phyloP scores from a whole-genome alignment of 2,797 vertebrate species.

The Acrossocheilus fasciatus region DNA sequence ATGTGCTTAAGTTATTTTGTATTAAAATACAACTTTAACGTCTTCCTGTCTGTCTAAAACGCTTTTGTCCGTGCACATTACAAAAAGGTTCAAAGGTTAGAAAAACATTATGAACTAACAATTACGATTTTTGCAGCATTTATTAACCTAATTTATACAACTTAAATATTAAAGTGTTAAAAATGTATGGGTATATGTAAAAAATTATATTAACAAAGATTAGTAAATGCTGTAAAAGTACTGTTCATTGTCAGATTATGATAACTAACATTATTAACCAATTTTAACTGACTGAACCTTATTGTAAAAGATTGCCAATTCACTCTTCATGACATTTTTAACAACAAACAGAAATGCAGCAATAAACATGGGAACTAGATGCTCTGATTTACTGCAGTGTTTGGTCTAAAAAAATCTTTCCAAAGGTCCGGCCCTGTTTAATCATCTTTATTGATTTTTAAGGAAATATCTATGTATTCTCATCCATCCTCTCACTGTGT shows the following conservation, averaged over 20 bases:
- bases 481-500: neutral
- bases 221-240: slow-evolving; percentile 6
- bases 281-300: neutral
- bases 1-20: slow-evolving; percentile 39
- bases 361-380: neutral
- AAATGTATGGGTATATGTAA: neutral
- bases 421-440: neutral
- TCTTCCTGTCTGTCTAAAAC: neutral
- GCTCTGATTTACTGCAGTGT: slow-evolving; percentile 20
- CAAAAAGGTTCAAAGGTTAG: slow-evolving; percentile 3
- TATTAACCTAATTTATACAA: neutral
- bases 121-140: neutral
- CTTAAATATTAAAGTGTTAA: neutral
- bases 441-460: slow-evolving; percentile 25
- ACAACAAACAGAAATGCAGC: neutral
- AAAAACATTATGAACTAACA: neutral
- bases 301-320: neutral
- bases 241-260: neutral
- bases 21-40: slow-evolving; percentile 25
- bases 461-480: slow-evolving; percentile 7
- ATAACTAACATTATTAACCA: neutral
- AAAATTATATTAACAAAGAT: neutral
- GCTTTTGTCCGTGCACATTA: neutral
- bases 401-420: neutral
- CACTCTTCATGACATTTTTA: neutral